Evolutionary conservation across 2,888 invertebrate species (phyloP).

Genomic region (Cynaeus angustus): DNA sequence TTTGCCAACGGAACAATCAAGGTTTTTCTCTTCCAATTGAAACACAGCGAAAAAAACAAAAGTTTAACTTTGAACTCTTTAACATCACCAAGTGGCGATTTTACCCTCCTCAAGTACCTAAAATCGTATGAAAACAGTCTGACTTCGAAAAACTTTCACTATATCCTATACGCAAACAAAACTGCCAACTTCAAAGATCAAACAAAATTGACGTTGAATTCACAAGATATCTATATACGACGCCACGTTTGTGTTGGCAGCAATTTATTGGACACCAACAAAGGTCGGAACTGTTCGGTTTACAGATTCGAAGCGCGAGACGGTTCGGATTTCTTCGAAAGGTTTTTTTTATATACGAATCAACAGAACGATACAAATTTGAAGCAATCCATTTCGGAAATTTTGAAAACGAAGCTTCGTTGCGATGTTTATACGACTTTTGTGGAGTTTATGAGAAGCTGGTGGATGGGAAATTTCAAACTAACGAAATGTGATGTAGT

Average conservation of each 20-base stretch:
- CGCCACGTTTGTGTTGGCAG: neutral
- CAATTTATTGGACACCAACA: neutral
- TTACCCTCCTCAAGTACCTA: slow-evolving; percentile 1
- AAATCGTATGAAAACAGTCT: slow-evolving; percentile 15
- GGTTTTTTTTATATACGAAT: neutral
- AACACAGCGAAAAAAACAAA: slow-evolving; percentile 21
- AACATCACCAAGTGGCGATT: slow-evolving; percentile 8
- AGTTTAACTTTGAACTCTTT: neutral
- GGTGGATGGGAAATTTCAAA: slow-evolving; percentile 21
- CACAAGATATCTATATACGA: neutral
- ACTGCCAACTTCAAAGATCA: slow-evolving; percentile 16
- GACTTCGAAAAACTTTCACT: neutral
- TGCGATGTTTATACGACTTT: slow-evolving; percentile 13
- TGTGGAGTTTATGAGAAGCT: slow-evolving; percentile 13
- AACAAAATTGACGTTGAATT: neutral
- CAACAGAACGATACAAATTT: slow-evolving; percentile 10
- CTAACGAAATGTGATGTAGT: slow-evolving; percentile 15
- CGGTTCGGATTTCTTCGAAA: slow-evolving; percentile 1
- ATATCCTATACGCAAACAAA: slow-evolving; percentile 10
- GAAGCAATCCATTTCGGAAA: neutral
- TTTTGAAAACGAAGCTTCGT: slow-evolving; percentile 1
- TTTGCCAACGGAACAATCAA: slow-evolving; percentile 7
- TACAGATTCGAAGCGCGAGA: neutral
- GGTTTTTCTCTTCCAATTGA: slow-evolving; percentile 13
- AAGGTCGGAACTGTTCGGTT: slow-evolving; percentile 1